Conservation (phyloP, 1,140 invertebrate species). For the Solen grandis region DNA sequence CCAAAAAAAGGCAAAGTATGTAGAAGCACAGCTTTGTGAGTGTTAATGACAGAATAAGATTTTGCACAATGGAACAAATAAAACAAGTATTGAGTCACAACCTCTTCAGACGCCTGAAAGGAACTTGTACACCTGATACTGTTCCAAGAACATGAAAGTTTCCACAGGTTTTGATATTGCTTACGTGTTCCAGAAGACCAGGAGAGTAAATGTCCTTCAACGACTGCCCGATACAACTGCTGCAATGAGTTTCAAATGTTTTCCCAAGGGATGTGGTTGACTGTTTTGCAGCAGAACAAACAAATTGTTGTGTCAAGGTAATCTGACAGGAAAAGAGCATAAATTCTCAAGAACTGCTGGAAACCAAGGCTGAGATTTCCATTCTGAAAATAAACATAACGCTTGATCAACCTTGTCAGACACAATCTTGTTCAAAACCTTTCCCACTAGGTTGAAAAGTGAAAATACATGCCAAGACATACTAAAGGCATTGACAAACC, state of each 20-base stretch:
- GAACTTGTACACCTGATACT: constrained; percentile 1
- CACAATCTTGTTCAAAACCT: not conserved
- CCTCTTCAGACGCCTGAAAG: not conserved
- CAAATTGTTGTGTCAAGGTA: not conserved
- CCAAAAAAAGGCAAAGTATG: constrained; percentile 13
- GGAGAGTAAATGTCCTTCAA: not conserved
- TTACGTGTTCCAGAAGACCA: not conserved
- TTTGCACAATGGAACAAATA: not conserved
- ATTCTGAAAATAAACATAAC: too few species aligned
- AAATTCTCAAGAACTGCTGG: not conserved
- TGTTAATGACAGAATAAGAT: constrained; percentile 21
- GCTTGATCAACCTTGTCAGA: not conserved
- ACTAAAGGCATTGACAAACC: constrained; percentile 16
- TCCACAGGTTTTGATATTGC: constrained; percentile 11
- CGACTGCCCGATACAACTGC: not conserved
- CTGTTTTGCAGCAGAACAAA: not conserved
- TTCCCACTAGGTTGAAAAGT: not conserved
- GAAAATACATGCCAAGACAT: constrained; percentile 4
- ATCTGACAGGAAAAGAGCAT: constrained; percentile 1
- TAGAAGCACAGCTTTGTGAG: constrained; percentile 8
- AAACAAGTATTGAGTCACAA: not conserved
- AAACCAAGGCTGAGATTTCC: constrained; percentile 19
- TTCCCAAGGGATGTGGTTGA: not conserved
- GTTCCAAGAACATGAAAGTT: not conserved
- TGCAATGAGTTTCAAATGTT: not conserved